phyloP scores from a whole-genome alignment of 2,797 vertebrate species.

The Manis pentadactyla region DNA sequence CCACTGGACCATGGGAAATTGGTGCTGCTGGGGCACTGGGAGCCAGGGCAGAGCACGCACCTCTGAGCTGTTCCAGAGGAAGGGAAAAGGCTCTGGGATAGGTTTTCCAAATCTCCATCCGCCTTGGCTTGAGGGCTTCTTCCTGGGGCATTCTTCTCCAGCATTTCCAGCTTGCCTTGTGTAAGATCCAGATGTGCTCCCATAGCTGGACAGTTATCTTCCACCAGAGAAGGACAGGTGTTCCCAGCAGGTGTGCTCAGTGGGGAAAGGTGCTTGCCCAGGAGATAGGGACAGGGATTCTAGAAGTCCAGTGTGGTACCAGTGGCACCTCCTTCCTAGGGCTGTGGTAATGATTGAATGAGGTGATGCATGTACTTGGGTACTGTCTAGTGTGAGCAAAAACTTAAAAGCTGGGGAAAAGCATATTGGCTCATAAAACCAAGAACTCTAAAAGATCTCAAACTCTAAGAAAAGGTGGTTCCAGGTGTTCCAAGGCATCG shows the following conservation, averaged over 20 bases:
- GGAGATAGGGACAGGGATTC: accelerated
- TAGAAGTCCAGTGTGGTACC: accelerated
- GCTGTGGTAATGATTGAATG: not conserved
- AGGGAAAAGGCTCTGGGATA: not conserved
- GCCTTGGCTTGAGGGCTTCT: not conserved
- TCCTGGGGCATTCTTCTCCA: not conserved
- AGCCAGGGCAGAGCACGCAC: accelerated
- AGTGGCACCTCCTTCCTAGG: not conserved
- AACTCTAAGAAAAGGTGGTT: not conserved
- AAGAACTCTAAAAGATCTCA: not conserved
- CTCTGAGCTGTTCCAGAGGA: not conserved
- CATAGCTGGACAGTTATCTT: no score
- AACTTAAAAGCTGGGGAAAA: not conserved
- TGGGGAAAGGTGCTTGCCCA: not conserved
- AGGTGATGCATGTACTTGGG: not conserved
- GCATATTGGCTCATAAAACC: not conserved
- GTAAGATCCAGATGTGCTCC: not conserved
- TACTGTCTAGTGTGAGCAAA: not conserved
- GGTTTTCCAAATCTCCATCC: not conserved
- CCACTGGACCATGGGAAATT: accelerated
- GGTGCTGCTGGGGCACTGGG: not conserved
- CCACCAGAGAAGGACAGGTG: not conserved
- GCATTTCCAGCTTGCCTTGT: not conserved
- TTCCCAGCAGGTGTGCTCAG: not conserved
- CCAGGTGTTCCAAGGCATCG: not conserved